A percentile compares a stretch with the other conserved stretches of the same genome.
Evolutionary conservation across 2,113 vertebrate genomes (phyloP).

Genomic region (Octodon degus): DNA sequence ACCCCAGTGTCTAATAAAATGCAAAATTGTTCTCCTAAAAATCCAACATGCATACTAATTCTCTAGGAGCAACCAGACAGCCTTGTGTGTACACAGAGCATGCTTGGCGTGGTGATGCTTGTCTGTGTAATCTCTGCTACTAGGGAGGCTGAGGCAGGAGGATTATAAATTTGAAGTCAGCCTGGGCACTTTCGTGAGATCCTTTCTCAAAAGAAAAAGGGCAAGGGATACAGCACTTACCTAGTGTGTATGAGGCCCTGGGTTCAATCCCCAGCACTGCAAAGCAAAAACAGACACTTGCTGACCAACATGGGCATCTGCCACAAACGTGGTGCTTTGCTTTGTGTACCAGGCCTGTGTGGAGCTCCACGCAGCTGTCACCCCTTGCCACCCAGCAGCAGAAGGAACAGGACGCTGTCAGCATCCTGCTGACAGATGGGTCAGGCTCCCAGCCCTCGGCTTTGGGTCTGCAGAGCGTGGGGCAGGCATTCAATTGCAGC

Average conservation of each 20-base stretch:
- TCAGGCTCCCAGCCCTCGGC: neutral
- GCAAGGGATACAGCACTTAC: neutral
- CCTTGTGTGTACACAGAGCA: accelerated
- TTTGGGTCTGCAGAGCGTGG: neutral
- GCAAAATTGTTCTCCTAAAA: neutral
- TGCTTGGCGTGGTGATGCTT: neutral
- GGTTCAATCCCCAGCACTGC: neutral
- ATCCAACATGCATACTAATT: neutral
- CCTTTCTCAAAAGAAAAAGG: neutral
- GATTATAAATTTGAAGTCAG: neutral
- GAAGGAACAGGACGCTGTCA: neutral
- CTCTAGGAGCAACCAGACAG: neutral
- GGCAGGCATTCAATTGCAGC: neutral
- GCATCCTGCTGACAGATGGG: neutral
- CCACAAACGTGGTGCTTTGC: neutral
- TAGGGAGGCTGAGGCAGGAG: neutral
- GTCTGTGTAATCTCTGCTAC: neutral
- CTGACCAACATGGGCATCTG: neutral
- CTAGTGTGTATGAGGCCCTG: neutral
- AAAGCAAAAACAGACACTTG: neutral
- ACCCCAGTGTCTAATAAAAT: neutral
- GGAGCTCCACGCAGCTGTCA: neutral
- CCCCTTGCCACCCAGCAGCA: neutral
- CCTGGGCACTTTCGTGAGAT: neutral
- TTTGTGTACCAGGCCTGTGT: accelerated